Evolutionary conservation across 2,797 vertebrate species (phyloP).

Genomic region (Ptychobarbus kaznakovi): DNA sequence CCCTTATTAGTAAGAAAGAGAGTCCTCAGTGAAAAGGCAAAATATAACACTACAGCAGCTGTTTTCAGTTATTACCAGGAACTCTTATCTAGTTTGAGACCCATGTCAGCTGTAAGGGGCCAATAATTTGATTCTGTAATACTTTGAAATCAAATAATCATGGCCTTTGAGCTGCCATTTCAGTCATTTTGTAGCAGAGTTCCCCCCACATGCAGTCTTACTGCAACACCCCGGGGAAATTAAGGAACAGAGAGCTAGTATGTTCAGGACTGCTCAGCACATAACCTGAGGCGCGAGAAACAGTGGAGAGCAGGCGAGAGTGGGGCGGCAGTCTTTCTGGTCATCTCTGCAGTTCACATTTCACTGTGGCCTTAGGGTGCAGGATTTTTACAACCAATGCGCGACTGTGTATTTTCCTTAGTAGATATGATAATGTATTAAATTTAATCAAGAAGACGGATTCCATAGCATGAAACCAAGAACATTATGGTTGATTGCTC

Average conservation of each 20-base stretch:
- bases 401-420: no score
- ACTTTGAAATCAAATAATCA: conserved; percentile 58
- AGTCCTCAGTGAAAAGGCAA: background rate
- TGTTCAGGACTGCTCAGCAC: conserved; percentile 18
- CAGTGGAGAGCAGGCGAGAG: background rate
- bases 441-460: background rate
- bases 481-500: background rate
- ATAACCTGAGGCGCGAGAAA: conserved; percentile 39
- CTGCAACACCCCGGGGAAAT: conserved; percentile 56
- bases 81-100: conserved; percentile 33
- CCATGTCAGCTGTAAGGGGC: conserved; percentile 32
- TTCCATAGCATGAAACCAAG: background rate
- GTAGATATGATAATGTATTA: background rate
- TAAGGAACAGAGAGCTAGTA: conserved; percentile 46
- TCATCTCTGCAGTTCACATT: background rate
- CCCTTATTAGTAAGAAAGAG: conserved; percentile 1
- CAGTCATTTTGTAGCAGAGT: conserved; percentile 42
- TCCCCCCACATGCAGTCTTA: conserved; percentile 26
- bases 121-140: conserved; percentile 57
- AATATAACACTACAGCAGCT: conserved; percentile 34
- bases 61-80: conserved; percentile 46
- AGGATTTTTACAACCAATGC: background rate
- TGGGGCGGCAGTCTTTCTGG: background rate
- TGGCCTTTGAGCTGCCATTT: conserved; percentile 47
- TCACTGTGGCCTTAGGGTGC: background rate